phyloP scores from a whole-genome alignment of 2,888 invertebrate species.

The Platypus cylindrus region DNA sequence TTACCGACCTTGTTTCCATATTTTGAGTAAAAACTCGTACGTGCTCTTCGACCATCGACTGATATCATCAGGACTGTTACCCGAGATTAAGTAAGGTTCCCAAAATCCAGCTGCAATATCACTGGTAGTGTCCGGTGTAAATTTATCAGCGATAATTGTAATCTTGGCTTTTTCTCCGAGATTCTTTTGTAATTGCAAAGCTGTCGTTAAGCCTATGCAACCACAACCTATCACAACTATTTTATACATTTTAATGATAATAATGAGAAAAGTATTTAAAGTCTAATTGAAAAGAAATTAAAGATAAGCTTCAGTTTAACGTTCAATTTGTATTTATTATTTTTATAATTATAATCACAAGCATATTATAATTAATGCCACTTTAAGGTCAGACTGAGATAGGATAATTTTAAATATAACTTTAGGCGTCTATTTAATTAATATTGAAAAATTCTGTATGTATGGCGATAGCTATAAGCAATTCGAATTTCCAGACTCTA shows the following conservation, averaged over 20 bases:
- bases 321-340: too few relatives aligned
- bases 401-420: too few relatives aligned
- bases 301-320: too few relatives aligned
- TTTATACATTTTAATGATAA: slow-evolving; percentile 15
- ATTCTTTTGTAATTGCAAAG: slow-evolving; percentile 50
- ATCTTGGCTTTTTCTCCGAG: slow-evolving; percentile 40
- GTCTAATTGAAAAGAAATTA: too few relatives aligned
- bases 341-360: too few relatives aligned
- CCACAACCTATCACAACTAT: slow-evolving; percentile 61
- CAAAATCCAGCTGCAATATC: slow-evolving; percentile 69
- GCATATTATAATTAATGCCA: too few relatives aligned
- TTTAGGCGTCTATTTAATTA: too few relatives aligned
- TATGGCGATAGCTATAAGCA: too few relatives aligned
- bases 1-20: slow-evolving; percentile 45
- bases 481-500: slow-evolving; percentile 7
- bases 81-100: slow-evolving; percentile 52
- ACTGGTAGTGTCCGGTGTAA: slow-evolving; percentile 61
- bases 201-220: slow-evolving; percentile 57
- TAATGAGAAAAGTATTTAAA: not conserved
- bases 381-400: too few relatives aligned
- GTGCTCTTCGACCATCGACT: slow-evolving; percentile 52
- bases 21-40: slow-evolving; percentile 43
- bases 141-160: slow-evolving; percentile 50
- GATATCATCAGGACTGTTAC: slow-evolving; percentile 42
- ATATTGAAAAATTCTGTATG: too few relatives aligned